Base-by-base conservation (phyloP, 2,797 vertebrate genomes). In the Helarctos malayanus region DNA sequence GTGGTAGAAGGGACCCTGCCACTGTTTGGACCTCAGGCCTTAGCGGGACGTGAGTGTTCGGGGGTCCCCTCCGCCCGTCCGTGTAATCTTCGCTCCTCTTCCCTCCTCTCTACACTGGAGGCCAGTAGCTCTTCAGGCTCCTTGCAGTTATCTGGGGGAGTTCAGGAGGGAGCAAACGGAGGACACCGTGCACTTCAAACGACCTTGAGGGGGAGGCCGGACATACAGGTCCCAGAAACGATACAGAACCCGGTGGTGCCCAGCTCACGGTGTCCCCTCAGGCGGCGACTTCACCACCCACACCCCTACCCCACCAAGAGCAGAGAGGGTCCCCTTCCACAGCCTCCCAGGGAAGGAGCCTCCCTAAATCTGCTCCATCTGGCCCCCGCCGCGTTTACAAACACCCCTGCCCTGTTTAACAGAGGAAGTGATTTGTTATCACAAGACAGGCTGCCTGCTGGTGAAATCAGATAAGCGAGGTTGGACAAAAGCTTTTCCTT, bases 401-500 rank as follows among this genome's bases (percentile, higher is more conserved):
- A 54, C 96, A 21, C 71, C 56, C 56, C 88, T 87, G 93, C 94
- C 98, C 95, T 90, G 78, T 96, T 97, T 97, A 96, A 97, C 95
- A 89, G 93, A 98, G 98, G 97, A 98, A 98, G 94, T 90, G 45
- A 95, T 93, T 97, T 41, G 7, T 96, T 94, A 73, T 5, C 38
- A 97, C 95, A 95, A 96, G 97, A 97, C 78, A 94, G 91, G 69
- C 96, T 95, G 85, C 95, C 92, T 97, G 95, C 98, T 97, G 97
- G 97, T 97, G 95, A 97, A 87, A 97, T 98, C 98, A 98, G 97
- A 98, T 98, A 98, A 98, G 90, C 93, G 76, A 94, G 87, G 3
- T 85, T 95, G 97, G 94, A 98, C 97, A 98, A 97, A 98, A 98
- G 95, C 61, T 71, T 96, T 98, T 97, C 80, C 91, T 94, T 96